These are phyloP conservation scores for Holcopasites calliopsidis DNA, from an alignment of 1,140 invertebrate species.

Conservation along the genomic window DNA sequence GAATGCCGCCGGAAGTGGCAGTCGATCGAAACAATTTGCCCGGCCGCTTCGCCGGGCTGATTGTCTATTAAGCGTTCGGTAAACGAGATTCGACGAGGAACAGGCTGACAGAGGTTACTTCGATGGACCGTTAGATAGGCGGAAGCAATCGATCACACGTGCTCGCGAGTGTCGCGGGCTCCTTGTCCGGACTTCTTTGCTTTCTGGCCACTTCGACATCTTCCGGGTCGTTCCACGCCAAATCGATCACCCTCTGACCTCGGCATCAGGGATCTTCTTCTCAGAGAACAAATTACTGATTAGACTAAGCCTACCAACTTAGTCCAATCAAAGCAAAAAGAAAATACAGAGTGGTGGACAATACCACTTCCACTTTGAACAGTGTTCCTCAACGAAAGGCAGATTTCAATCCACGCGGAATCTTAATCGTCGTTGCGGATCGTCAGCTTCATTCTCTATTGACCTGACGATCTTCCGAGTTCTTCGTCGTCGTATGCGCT, in stretches of 20 bases:
- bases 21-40: constrained; percentile 78
- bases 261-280: no score
- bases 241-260: no score
- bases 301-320: no score
- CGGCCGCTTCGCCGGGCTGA: constrained; percentile 61
- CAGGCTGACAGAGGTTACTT: constrained; percentile 34
- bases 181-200: neutral
- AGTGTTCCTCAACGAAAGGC: neutral
- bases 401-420: neutral
- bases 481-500: neutral
- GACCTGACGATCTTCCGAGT: neutral
- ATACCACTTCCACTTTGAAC: no score
- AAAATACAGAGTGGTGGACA: no score
- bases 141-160: constrained; percentile 45
- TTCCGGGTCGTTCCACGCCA: no score
- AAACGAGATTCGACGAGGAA: constrained; percentile 64
- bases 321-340: no score
- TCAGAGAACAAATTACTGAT: no score
- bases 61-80: constrained; percentile 75
- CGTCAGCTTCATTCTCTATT: neutral
- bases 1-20: constrained; percentile 68
- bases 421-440: no score
- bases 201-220: no score
- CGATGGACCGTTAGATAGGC: constrained; percentile 36
- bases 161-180: neutral